Percentiles rank a stretch among this genome's conserved stretches.
Evolutionary conservation across 2,888 invertebrate genomes (phyloP).

Genomic region (Xestia ashworthii): DNA sequence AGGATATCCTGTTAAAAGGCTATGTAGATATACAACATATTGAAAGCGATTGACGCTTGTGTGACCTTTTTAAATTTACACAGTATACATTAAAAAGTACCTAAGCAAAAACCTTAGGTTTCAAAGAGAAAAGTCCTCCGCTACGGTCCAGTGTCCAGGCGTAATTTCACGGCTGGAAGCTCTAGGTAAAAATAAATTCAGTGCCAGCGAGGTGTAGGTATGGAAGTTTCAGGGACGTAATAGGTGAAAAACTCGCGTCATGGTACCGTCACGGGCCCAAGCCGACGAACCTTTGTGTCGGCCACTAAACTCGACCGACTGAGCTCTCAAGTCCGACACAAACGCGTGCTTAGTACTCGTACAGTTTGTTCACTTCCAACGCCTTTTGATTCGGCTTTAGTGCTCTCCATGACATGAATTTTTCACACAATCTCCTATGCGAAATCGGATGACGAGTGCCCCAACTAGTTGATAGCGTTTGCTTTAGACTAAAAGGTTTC

Average conservation of each 20-base stretch:
- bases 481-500: constrained; percentile 52
- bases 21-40: not conserved
- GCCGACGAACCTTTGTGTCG: constrained; percentile 62
- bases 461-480: constrained; percentile 44
- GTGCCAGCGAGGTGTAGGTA: constrained; percentile 49
- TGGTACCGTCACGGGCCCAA: constrained; percentile 51
- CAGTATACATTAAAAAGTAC: constrained; percentile 36
- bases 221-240: constrained; percentile 58
- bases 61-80: not conserved
- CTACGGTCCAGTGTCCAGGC: constrained; percentile 56
- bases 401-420: constrained; percentile 51
- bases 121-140: constrained; percentile 47
- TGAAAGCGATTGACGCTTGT: not conserved
- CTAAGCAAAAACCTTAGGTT: constrained; percentile 30
- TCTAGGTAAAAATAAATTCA: constrained; percentile 70
- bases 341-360: constrained; percentile 52
- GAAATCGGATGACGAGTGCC: constrained; percentile 52
- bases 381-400: constrained; percentile 59
- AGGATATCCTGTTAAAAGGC: too few species aligned
- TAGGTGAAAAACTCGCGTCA: constrained; percentile 65
- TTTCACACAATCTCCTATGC: constrained; percentile 51
- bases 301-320: constrained; percentile 44
- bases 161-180: constrained; percentile 70
- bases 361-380: constrained; percentile 55
- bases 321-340: constrained; percentile 46